Percentiles rank a stretch among this genome's conserved stretches.
phyloP scores from a whole-genome alignment of 2,113 vertebrate species.

The Eidolon helvum region DNA sequence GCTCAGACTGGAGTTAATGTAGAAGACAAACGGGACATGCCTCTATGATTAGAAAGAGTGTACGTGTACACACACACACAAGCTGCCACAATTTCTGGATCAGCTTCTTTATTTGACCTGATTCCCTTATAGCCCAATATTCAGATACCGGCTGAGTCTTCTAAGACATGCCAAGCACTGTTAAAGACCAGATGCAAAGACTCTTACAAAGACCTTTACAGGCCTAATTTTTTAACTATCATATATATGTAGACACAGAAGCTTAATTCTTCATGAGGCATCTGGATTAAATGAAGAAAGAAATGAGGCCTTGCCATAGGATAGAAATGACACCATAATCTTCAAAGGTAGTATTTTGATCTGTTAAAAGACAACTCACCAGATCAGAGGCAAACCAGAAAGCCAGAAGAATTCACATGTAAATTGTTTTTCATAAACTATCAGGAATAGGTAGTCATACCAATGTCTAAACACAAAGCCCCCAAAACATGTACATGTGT shows the following conservation, averaged over 20 bases:
- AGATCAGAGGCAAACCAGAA: slow-evolving; percentile 31
- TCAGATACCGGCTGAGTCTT: background rate
- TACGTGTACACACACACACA: background rate
- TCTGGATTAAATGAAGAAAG: slow-evolving; percentile 45
- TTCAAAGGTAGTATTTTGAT: slow-evolving; percentile 34
- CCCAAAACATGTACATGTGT: background rate
- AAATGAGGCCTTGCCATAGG: background rate
- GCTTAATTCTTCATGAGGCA: slow-evolving; percentile 24
- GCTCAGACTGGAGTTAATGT: background rate
- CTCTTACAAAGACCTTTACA: background rate
- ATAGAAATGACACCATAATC: slow-evolving; percentile 32
- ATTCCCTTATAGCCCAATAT: background rate
- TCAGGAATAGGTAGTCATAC: background rate
- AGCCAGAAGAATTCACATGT: background rate
- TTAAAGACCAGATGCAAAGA: background rate
- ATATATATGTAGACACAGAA: background rate
- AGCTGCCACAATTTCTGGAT: background rate
- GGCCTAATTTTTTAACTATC: background rate
- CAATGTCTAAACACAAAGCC: background rate
- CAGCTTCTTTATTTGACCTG: background rate
- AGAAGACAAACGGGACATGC: background rate
- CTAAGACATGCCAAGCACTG: background rate
- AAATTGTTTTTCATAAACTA: background rate
- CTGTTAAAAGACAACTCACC: slow-evolving; percentile 1
- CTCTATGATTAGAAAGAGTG: background rate